Conservation (phyloP, 2,113 vertebrate genomes). For the Nestor notabilis region DNA sequence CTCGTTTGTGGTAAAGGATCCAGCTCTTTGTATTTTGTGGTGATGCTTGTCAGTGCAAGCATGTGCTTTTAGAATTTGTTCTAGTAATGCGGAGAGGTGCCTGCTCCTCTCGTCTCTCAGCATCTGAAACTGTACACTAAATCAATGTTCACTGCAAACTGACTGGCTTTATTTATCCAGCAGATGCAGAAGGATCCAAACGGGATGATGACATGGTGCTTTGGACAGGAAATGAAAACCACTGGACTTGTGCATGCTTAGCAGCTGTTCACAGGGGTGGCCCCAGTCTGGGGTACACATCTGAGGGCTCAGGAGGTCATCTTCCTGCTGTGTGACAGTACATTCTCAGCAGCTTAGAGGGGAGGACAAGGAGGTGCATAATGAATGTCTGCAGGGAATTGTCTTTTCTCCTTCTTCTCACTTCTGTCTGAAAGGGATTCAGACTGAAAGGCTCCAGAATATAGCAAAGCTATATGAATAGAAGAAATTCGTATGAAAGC, state of each 20-base stretch:
- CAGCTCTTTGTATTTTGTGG: background rate
- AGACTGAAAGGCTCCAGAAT: background rate
- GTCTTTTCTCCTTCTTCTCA: background rate
- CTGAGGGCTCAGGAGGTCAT: background rate
- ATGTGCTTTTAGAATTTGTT: background rate
- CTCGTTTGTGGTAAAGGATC: background rate
- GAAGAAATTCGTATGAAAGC: background rate
- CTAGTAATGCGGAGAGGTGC: background rate
- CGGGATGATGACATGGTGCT: fast-evolving
- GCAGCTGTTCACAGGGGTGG: background rate
- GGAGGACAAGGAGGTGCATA: background rate
- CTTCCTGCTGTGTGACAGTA: background rate
- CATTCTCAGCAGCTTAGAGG: background rate
- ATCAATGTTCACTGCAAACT: background rate
- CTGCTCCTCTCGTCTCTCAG: background rate
- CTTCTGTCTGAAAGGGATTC: background rate
- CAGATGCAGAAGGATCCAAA: background rate
- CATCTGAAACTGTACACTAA: background rate
- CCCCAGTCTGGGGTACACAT: background rate
- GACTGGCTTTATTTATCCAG: background rate
- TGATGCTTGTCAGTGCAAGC: background rate
- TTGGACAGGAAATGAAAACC: background rate
- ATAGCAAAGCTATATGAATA: background rate
- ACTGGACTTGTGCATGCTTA: background rate
- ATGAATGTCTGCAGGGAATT: background rate